Percentiles rank a stretch among this genome's conserved stretches.
Conservation (phyloP, 1,140 invertebrate species). For the Diorhabda sublineata region DNA sequence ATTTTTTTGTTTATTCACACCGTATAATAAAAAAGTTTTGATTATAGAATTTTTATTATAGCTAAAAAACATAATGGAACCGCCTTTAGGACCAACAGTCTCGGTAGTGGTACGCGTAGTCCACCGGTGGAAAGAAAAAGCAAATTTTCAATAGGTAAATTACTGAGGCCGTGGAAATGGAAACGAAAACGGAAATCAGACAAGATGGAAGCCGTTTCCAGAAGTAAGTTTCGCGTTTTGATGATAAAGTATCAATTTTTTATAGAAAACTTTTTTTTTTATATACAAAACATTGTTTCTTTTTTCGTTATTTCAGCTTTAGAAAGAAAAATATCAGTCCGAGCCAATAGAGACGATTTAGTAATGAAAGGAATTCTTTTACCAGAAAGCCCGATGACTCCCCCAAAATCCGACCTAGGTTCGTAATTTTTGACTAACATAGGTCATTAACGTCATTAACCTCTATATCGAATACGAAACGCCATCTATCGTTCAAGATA, state of each 20-base stretch:
- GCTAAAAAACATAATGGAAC: slow-evolving; percentile 91
- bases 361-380: slow-evolving; percentile 93
- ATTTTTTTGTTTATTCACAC: no score
- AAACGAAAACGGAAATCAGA: slow-evolving; percentile 98
- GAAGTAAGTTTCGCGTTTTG: slow-evolving; percentile 68
- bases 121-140: slow-evolving; percentile 83
- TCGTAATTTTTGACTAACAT: slow-evolving; percentile 41
- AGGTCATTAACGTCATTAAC: no score
- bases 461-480: no score
- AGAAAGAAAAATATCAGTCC: slow-evolving; percentile 96
- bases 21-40: no score
- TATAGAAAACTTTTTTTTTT: no score
- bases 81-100: slow-evolving; percentile 77
- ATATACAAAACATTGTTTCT: neutral
- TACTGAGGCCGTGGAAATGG: slow-evolving; percentile 99
- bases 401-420: slow-evolving; percentile 76
- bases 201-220: slow-evolving; percentile 91
- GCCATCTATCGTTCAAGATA: no score
- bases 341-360: slow-evolving; percentile 93
- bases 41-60: slow-evolving; percentile 53
- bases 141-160: slow-evolving; percentile 87
- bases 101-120: slow-evolving; percentile 73
- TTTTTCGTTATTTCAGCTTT: slow-evolving; percentile 64
- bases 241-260: no score
- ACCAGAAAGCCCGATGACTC: slow-evolving; percentile 75